Conservation (phyloP, 1,140 invertebrate genomes). For the Neuroterus valhalla region DNA sequence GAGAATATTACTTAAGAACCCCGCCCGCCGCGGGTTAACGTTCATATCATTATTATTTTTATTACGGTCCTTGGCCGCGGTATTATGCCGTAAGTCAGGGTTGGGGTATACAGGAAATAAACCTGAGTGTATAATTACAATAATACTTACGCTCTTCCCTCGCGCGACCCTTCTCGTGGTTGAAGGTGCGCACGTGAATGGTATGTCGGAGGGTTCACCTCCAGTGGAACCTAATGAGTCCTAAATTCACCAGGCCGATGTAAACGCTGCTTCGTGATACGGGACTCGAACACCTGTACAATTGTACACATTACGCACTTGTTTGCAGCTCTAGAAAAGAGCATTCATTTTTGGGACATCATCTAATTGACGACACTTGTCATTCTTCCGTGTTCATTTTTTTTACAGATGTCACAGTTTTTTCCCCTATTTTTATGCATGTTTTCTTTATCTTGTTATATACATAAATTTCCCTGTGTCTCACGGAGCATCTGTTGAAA, state of each 20-base stretch:
- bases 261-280: slow-evolving; percentile 49
- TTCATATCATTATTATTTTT: slow-evolving; percentile 75
- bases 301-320: slow-evolving; percentile 41
- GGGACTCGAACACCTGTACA: slow-evolving; percentile 54
- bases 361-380: background rate
- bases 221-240: slow-evolving; percentile 65
- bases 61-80: slow-evolving; percentile 61
- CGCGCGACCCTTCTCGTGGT: slow-evolving; percentile 51
- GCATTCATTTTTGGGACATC: slow-evolving; percentile 7
- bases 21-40: slow-evolving; percentile 66
- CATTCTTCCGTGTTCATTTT: background rate
- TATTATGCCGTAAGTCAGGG: slow-evolving; percentile 66
- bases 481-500: too few species aligned
- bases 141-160: slow-evolving; percentile 69
- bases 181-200: slow-evolving; percentile 42
- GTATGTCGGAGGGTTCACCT: slow-evolving; percentile 45
- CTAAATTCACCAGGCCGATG: slow-evolving; percentile 59
- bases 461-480: too few species aligned
- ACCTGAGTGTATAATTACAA: slow-evolving; percentile 75
- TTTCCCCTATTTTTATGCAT: too few species aligned
- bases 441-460: too few species aligned
- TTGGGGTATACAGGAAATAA: slow-evolving; percentile 71
- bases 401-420: too few species aligned
- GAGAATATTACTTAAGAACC: slow-evolving; percentile 65
- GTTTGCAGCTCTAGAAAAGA: background rate